Base-by-base conservation (phyloP, 2,797 vertebrate genomes). In the Uromys caudimaculatus region DNA sequence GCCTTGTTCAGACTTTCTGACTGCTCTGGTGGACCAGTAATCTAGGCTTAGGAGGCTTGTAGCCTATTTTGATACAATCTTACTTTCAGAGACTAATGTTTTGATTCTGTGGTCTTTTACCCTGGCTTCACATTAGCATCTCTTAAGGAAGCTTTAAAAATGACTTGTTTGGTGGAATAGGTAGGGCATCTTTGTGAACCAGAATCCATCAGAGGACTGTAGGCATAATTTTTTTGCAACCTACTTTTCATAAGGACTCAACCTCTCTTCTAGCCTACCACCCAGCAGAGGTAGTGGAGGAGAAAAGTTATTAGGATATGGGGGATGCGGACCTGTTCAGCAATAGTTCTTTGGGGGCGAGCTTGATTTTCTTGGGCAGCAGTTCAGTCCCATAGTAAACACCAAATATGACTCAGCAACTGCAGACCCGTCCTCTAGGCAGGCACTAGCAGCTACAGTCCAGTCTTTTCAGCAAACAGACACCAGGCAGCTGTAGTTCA, bases 1-100 rank as follows among this genome's bases (percentile, higher is more conserved):
- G 14, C 24, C 60, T 32, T 12, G 21, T 62, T 1, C 1, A 27
- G 23, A 38, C 41, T 24, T 85, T 47, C 60, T 78, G 21, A 54
- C 12, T 24, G 11, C 14, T 14, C 3, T 2, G 4, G 1, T 1
- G 50, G 21, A 4, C n/a, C 16, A 47, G 29, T 0, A 6, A 29
- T n/a, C 19, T 67, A 50, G 89, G 14, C 56, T 86, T 79, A 38
- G 62, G 29, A 21, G 44, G 1, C 10, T 56, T 69, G 24, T 6
- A 27, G n/a, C 27, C 8, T 38, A 52, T 78, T 52, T 38, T 41
- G 24, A 67, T 3, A 4, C 16, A 91, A 60, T 14, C 14, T 77
- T 83, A 11, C 16, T 6, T 84, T 76, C 77, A 17, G 78, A 62
- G 21, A 75, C 7, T 12, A 6, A 35, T 52, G 19, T 56, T 75